Percentiles rank a stretch among this genome's conserved stretches.
These are phyloP conservation scores for Paramisgurnus dabryanus DNA, from an alignment of 2,113 vertebrate species.

Conservation along the genomic window DNA sequence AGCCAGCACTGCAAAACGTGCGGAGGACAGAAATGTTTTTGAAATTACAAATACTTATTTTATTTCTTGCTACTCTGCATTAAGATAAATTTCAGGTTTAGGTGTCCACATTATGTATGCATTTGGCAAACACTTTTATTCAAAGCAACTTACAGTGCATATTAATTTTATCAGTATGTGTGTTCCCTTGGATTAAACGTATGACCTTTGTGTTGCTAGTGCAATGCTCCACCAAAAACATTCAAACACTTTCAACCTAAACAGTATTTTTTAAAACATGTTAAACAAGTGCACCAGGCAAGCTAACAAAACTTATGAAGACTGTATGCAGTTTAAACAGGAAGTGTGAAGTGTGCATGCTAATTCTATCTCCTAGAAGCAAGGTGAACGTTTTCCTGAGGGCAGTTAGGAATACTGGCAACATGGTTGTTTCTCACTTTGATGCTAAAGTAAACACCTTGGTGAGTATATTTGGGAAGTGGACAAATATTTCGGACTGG, in stretches of 20 bases:
- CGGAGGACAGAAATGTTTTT: neutral
- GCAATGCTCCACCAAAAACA: no score
- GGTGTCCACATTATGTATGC: no score
- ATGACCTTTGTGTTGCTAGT: no score
- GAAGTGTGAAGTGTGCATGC: neutral
- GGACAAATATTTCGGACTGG: conserved; percentile 27
- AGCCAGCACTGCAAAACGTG: neutral
- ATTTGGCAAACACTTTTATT: no score
- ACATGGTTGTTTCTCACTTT: conserved; percentile 37
- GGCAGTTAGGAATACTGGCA: conserved; percentile 20
- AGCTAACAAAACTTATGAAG: neutral
- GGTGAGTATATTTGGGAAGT: conserved; percentile 17
- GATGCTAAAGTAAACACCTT: conserved; percentile 34
- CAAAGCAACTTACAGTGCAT: no score
- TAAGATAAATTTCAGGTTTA: no score
- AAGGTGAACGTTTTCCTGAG: neutral
- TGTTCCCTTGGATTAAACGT: no score
- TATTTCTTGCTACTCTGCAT: no score
- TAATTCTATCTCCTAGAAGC: neutral
- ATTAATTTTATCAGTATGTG: no score
- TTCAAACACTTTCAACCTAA: no score
- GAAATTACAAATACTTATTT: neutral
- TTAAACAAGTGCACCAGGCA: neutral
- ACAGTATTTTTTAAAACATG: no score
- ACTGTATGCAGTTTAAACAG: neutral